Conservation (phyloP, 2,113 vertebrate genomes). For the Charina bottae region DNA sequence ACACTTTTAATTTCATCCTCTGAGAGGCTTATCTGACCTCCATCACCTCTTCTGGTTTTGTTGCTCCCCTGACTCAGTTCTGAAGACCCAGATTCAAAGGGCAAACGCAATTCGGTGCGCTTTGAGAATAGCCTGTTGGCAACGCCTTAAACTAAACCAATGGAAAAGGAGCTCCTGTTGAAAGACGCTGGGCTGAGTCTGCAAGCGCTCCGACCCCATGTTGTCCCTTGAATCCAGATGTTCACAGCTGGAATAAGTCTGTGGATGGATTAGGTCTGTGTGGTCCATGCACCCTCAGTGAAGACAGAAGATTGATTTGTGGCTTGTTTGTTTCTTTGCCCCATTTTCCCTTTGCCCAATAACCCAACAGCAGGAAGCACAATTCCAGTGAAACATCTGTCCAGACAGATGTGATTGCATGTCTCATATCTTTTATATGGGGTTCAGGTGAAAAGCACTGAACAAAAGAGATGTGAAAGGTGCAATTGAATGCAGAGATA, state of each 20-base stretch:
- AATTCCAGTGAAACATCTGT: not conserved
- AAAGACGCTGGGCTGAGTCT: not conserved
- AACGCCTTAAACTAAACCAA: not conserved
- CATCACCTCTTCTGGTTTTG: not conserved
- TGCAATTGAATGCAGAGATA: not conserved
- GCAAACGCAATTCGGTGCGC: not conserved
- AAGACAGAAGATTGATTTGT: fast-evolving
- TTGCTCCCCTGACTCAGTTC: not conserved
- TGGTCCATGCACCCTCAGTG: not conserved
- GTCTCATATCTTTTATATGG: not conserved
- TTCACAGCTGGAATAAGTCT: not conserved
- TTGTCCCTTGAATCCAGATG: not conserved
- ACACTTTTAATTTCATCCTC: not conserved
- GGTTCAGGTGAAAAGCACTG: not conserved
- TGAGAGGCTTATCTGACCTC: not conserved
- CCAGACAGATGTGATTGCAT: not conserved
- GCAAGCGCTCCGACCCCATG: not conserved
- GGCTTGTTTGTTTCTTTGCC: not conserved
- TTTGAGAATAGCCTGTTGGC: not conserved
- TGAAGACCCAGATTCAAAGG: not conserved
- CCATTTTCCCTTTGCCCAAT: not conserved
- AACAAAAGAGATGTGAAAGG: not conserved
- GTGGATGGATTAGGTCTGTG: not conserved
- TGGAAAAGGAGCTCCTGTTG: not conserved
- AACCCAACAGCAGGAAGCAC: not conserved